These are phyloP conservation scores for Empidonax alnorum DNA, from an alignment of 2,113 vertebrate species.

Conservation along the genomic window DNA sequence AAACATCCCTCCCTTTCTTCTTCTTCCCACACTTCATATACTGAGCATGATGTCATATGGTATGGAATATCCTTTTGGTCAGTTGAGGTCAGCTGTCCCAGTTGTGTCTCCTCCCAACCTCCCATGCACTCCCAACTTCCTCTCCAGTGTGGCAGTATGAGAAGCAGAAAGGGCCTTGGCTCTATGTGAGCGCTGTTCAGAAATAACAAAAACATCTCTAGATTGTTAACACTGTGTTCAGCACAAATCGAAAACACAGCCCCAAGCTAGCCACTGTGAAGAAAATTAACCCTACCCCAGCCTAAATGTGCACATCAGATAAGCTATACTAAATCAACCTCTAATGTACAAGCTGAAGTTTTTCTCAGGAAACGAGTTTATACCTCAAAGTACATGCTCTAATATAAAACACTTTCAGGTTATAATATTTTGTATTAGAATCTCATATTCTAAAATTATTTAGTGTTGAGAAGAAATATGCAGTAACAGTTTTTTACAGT, in stretches of 20 bases:
- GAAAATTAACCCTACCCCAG: neutral
- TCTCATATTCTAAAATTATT: neutral
- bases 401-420: neutral
- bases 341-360: neutral
- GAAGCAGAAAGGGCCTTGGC: neutral
- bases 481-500: neutral
- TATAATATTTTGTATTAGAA: neutral
- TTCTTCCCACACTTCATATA: neutral
- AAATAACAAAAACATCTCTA: neutral
- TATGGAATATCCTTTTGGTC: neutral
- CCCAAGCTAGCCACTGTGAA: neutral
- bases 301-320: neutral
- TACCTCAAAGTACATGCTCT: neutral
- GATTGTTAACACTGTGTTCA: neutral
- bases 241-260: neutral
- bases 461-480: neutral
- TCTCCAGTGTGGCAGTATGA: neutral
- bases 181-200: neutral
- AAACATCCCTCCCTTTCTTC: neutral
- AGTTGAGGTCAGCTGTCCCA: neutral
- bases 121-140: neutral
- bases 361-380: neutral
- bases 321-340: neutral
- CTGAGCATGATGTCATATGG: neutral
- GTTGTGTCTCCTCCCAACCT: neutral